Percentiles rank a stretch among this genome's conserved stretches.
phyloP scores from a whole-genome alignment of 2,113 vertebrate species.

The Aegithalos caudatus region DNA sequence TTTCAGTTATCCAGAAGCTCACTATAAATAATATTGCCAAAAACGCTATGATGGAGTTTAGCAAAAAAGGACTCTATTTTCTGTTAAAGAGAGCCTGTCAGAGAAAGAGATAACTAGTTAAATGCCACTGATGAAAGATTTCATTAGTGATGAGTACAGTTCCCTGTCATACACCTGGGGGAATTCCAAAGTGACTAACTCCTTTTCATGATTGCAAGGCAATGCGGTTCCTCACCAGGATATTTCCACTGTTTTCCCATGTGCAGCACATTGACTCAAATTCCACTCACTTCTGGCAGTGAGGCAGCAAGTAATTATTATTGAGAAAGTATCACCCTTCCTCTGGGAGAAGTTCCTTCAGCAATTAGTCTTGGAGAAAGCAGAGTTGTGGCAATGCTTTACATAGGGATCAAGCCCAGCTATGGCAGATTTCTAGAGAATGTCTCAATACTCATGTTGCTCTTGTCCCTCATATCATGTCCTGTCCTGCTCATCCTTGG shows the following conservation, averaged over 20 bases:
- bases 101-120: neutral
- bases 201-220: neutral
- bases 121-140: slow-evolving; percentile 11
- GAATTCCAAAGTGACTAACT: slow-evolving; percentile 21
- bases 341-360: neutral
- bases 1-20: neutral
- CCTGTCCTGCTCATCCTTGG: neutral
- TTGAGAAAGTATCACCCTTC: neutral
- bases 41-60: neutral
- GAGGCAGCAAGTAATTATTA: neutral
- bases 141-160: neutral
- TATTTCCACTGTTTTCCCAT: neutral
- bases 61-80: neutral
- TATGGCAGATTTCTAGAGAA: neutral
- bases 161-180: neutral
- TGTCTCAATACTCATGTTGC: neutral
- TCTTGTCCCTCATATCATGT: neutral
- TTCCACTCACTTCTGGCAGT: neutral
- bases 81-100: neutral
- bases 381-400: neutral
- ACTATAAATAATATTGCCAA: neutral
- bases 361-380: neutral
- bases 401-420: neutral
- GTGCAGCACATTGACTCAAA: neutral
- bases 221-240: neutral